Percentiles rank a stretch among this genome's conserved stretches.
phyloP scores from a whole-genome alignment of 2,113 vertebrate species.

The Cheirogaleus medius region DNA sequence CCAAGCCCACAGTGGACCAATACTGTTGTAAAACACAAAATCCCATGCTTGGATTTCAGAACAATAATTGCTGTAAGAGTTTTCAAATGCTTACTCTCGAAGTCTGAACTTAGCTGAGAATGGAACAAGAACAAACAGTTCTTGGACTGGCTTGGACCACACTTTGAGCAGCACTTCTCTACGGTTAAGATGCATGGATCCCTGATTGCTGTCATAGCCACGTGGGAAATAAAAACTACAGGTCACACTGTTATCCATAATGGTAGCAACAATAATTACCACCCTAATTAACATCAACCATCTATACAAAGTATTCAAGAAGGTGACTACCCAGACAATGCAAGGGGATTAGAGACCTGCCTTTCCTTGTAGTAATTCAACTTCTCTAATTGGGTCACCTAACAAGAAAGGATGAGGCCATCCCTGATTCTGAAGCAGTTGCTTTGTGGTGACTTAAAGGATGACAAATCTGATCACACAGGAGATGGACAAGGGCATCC shows the following conservation, averaged over 20 bases:
- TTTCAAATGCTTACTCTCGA: not conserved
- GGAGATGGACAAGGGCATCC: not conserved
- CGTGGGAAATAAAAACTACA: not conserved
- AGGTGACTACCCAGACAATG: not conserved
- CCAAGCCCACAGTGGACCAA: not conserved
- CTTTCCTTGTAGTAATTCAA: not conserved
- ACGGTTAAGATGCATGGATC: not conserved
- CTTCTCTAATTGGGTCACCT: not conserved
- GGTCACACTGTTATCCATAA: not conserved
- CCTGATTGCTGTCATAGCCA: not conserved
- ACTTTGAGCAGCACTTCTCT: not conserved
- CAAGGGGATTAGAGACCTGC: not conserved
- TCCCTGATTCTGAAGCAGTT: not conserved
- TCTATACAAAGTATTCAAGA: not conserved
- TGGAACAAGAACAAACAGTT: not conserved
- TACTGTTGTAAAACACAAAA: not conserved
- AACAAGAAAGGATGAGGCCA: not conserved
- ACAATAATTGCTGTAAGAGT: not conserved
- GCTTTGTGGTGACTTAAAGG: not conserved
- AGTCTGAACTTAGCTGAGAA: not conserved
- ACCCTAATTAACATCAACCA: not conserved
- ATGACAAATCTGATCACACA: not conserved
- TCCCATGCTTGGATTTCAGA: not conserved
- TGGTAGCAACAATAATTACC: not conserved
- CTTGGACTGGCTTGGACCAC: not conserved